Evolutionary conservation across 2,113 vertebrate genomes (phyloP), one percentile per base, ranked within the genome.

Genomic region (Tautogolabrus adspersus): DNA sequence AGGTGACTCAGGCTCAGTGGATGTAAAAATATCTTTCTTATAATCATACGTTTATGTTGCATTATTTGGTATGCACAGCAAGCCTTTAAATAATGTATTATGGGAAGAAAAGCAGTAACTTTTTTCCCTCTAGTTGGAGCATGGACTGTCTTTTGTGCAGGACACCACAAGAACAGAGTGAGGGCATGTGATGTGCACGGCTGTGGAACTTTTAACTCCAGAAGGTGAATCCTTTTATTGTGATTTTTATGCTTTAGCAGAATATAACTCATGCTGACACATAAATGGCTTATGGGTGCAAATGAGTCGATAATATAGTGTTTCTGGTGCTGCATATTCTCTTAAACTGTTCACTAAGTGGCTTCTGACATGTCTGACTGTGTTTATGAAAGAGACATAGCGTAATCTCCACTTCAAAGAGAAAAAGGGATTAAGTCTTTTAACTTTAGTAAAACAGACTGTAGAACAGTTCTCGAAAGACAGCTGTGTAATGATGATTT

Each of bases 131-230:
- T 34, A 90, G 88, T 66, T 11, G 72, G 59, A 72, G 75, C 87
- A 6, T 94, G 86, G 91, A 87, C 88, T n/a, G 52, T 87, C 38
- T 68, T 93, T 57, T 91, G 88, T 72, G 77, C 75, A 12, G 63
- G 82, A 37, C 89, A 91, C 62, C 86, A 90, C 81, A 89, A 90
- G 65, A 94, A 92, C 84, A 89, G 92, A 82, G 75, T 88, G 60
- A 85, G 88, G 44, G 90, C 78, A 0, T 93, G 92, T 19, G 90
- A 93, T 62, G 56, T 11, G 9, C 89, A 84, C 3, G 85, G 90
- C 66, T 92, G 88, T 70, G 87, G 92, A 44, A 82, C 77, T 62
- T 93, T 91, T 68, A 86, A 89, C 76, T 85, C 90, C 40, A 71
- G 64, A 64, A 90, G 89, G 91, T 91, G 73, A 84, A 16, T 77